Conservation (phyloP, 1,140 invertebrate genomes). For the Nomia melanderi region DNA sequence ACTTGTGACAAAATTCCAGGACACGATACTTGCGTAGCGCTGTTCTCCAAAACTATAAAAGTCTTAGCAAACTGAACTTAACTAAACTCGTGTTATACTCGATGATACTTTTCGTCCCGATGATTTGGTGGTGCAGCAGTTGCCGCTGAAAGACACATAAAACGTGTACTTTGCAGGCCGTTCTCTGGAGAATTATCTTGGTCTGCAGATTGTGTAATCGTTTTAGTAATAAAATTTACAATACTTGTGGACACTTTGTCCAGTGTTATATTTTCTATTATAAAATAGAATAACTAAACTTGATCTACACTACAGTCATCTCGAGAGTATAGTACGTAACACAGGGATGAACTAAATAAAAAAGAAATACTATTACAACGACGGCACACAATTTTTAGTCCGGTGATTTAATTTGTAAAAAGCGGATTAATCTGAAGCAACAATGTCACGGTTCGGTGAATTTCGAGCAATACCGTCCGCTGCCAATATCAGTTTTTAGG, state of each 20-base stretch:
- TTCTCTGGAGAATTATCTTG: background rate
- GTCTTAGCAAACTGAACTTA: slow-evolving; percentile 19
- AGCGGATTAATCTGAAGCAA: background rate
- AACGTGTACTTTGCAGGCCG: background rate
- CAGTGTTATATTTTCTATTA: too few relatives aligned
- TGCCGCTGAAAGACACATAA: background rate
- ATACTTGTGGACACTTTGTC: background rate
- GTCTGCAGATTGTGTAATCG: background rate
- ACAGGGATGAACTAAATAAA: too few relatives aligned
- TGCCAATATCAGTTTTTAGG: background rate
- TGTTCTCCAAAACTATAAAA: slow-evolving; percentile 16
- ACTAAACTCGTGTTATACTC: slow-evolving; percentile 30
- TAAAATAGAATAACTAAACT: too few relatives aligned
- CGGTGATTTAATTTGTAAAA: background rate
- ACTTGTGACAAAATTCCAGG: slow-evolving; percentile 27
- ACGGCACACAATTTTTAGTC: too few relatives aligned
- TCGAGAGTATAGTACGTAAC: too few relatives aligned
- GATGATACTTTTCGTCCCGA: slow-evolving; percentile 1
- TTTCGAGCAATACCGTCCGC: background rate
- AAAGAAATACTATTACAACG: too few relatives aligned
- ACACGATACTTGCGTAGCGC: slow-evolving; percentile 16
- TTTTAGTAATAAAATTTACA: background rate
- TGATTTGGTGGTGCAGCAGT: slow-evolving; percentile 15
- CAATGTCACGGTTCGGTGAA: background rate
- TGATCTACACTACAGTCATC: too few relatives aligned